Evolutionary conservation across 2,888 invertebrate genomes (phyloP), one percentile per base, ranked within the genome.

Genomic region (Celastrina argiolus): DNA sequence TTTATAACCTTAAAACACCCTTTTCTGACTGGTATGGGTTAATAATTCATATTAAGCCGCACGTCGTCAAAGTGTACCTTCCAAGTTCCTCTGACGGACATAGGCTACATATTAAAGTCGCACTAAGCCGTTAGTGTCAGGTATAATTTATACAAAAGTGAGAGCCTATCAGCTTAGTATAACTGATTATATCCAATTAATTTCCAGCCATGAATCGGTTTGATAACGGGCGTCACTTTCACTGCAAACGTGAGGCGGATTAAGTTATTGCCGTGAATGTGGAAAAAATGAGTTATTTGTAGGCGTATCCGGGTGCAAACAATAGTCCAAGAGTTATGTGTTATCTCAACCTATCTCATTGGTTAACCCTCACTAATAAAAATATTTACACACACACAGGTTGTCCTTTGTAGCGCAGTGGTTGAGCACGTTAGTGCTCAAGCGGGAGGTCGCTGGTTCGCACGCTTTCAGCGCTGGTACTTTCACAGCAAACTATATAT

Each of bases 141-240:
- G 51, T 22, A 22, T 51, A 51, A 51, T 51, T 51, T 22, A 51
- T 51, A 51, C 51, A 51, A 51, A 51, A 51, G 22, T 51, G 22
- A 51, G 51, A 51, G 14, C 51, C 51, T 51, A 26, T 51, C 51
- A 5, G 51, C 51, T 51, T 51, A 51, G 22, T 51, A 26, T 51
- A 51, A 51, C 12, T 51, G 22, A 51, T 22, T 51, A 51, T 58
- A 16, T 34, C 16, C 34, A 59, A 59, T 59, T 34, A 34, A 59
- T 34, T 34, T 59, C 31, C 34, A 31, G 6, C 18, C 59, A 18
- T 16, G 31, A 12, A 10, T 34, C 59, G 34, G 59, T 59, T 59
- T 59, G 59, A 59, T 34, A 59, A 59, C 59, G 34, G 10, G 59
- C 18, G 59, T 59, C 34, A 59, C 59, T 59, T 59, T 59, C 59